These are phyloP conservation scores for Brachirus orientalis DNA, from an alignment of 2,113 vertebrate species.

Conservation along the genomic window DNA sequence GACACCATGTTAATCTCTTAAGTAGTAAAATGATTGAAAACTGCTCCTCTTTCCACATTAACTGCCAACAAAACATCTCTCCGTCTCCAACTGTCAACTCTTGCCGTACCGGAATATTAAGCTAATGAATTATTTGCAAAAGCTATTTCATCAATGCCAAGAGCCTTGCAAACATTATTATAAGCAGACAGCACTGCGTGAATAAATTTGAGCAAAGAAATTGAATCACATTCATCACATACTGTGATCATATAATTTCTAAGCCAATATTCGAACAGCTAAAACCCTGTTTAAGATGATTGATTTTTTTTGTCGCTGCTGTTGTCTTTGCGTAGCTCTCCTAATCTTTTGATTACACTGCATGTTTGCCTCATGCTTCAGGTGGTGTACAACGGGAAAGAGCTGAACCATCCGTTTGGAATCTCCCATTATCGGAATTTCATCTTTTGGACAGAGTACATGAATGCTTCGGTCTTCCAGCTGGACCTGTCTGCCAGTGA, in stretches of 20 bases:
- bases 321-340: constrained; percentile 3
- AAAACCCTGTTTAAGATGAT: constrained; percentile 41
- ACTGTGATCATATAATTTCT: constrained; percentile 55
- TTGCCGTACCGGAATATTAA: constrained; percentile 44
- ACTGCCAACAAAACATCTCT: constrained; percentile 38
- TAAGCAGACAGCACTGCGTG: constrained; percentile 39
- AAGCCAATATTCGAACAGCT: constrained; percentile 45
- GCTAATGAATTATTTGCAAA: constrained; percentile 71
- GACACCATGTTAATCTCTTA: constrained; percentile 4
- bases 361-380: constrained; percentile 66
- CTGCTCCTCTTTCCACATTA: constrained; percentile 8
- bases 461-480: constrained; percentile 98
- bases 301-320: constrained; percentile 21
- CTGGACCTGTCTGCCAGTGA: constrained; percentile 89
- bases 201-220: constrained; percentile 63
- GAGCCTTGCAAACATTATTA: constrained; percentile 67
- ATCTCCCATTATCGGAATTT: constrained; percentile 92
- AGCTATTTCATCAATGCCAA: constrained; percentile 68
- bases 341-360: constrained; percentile 44
- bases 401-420: constrained; percentile 97
- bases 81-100: constrained; percentile 15
- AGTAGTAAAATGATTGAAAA: constrained; percentile 22
- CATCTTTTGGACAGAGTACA: constrained; percentile 99
- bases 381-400: constrained; percentile 95
- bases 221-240: constrained; percentile 63